These are phyloP conservation scores for Cryptocephalus primarius DNA, from an alignment of 2,888 invertebrate species.

Conservation along the genomic window DNA sequence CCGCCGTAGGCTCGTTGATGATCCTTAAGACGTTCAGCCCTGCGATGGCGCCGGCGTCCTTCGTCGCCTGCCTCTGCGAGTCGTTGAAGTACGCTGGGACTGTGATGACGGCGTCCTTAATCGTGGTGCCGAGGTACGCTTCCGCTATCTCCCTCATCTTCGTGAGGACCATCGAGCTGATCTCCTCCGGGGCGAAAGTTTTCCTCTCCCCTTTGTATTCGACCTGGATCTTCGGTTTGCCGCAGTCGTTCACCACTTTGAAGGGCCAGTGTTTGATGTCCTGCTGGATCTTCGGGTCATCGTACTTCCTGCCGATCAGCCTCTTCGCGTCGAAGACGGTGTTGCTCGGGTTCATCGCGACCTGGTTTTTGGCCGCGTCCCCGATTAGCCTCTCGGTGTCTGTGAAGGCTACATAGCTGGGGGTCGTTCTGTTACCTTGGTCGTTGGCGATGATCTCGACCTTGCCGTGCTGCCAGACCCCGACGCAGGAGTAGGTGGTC, in stretches of 20 bases:
- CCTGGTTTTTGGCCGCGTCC: conserved; percentile 61
- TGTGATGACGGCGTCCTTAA: conserved; percentile 42
- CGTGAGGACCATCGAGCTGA: conserved; percentile 56
- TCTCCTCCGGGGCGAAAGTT: conserved; percentile 56
- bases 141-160: conserved; percentile 30
- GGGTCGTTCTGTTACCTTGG: conserved; percentile 75
- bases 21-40: conserved; percentile 69
- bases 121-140: conserved; percentile 40
- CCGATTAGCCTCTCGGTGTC: conserved; percentile 58
- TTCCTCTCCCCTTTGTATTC: conserved; percentile 56
- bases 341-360: conserved; percentile 62
- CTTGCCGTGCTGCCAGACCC: conserved; percentile 71
- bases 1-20: conserved; percentile 58
- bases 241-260: conserved; percentile 51
- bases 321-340: conserved; percentile 63
- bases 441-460: conserved; percentile 82
- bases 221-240: conserved; percentile 58
- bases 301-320: conserved; percentile 68
- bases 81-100: conserved; percentile 42
- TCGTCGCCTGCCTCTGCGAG: conserved; percentile 66
- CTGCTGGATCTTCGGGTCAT: conserved; percentile 61
- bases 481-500: conserved; percentile 80
- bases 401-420: conserved; percentile 65
- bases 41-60: conserved; percentile 57
- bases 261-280: conserved; percentile 84